phyloP scores from a whole-genome alignment of 1,140 invertebrate genomes.

The Drosophila parvula region DNA sequence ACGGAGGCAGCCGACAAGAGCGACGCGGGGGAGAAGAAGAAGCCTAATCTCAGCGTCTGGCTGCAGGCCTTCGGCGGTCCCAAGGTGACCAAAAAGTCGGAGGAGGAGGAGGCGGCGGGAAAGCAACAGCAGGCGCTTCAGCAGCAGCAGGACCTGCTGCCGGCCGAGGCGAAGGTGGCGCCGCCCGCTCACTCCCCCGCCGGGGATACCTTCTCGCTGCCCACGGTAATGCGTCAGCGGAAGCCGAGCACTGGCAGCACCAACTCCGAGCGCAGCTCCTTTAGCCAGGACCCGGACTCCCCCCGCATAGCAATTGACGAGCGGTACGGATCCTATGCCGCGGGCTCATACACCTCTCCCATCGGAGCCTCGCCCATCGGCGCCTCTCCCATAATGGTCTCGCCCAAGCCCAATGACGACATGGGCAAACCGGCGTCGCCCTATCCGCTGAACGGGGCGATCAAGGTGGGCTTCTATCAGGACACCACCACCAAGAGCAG shows the following conservation, averaged over 20 bases:
- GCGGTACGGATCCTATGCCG: constrained; percentile 85
- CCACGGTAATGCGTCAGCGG: constrained; percentile 85
- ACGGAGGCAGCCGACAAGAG: constrained; percentile 22
- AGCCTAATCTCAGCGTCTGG: constrained; percentile 95
- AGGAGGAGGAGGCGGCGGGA: constrained; percentile 69
- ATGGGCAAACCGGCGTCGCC: constrained; percentile 87
- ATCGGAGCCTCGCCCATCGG: constrained; percentile 86
- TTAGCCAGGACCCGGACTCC: constrained; percentile 90
- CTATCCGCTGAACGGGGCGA: constrained; percentile 88
- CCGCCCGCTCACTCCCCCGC: constrained; percentile 67
- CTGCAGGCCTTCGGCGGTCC: constrained; percentile 95
- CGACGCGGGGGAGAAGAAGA: constrained; percentile 85
- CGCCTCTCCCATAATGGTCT: constrained; percentile 85
- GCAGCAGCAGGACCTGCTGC: constrained; percentile 10
- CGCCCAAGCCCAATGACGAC: constrained; percentile 85
- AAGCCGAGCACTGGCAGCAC: constrained; percentile 90
- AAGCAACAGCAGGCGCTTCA: constrained; percentile 56
- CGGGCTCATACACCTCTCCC: constrained; percentile 88
- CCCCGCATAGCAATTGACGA: constrained; percentile 87
- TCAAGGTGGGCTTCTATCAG: constrained; percentile 91
- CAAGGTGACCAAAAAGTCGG: constrained; percentile 85
- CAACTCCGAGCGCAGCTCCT: constrained; percentile 89
- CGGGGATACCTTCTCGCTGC: constrained; percentile 71
- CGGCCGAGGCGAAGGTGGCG: constrained; percentile 38
- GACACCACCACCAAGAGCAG: constrained; percentile 90